phyloP scores from a whole-genome alignment of 1,140 invertebrate genomes.

The Drosophila grimshawi region DNA sequence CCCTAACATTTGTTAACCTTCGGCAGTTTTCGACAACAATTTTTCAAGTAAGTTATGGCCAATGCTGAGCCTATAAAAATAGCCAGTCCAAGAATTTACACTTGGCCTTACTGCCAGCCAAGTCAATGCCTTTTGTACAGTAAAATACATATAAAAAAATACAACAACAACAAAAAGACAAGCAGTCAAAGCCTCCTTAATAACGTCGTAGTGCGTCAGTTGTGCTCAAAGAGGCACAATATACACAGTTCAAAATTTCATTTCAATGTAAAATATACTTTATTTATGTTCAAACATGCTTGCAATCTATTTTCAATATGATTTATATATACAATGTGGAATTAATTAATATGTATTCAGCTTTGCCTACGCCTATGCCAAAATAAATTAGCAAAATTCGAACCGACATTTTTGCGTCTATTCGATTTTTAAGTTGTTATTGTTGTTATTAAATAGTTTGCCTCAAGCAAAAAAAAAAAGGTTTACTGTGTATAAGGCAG shows the following conservation, averaged over 20 bases:
- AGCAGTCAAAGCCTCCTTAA: constrained; percentile 49
- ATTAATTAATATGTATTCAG: too few species aligned
- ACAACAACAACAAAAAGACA: background rate
- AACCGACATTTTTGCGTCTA: too few species aligned
- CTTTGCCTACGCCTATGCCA: too few species aligned
- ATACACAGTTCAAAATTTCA: constrained; percentile 8
- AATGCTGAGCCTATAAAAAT: constrained; percentile 36
- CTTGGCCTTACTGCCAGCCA: constrained; percentile 4
- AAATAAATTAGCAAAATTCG: too few species aligned
- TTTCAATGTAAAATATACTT: too few species aligned
- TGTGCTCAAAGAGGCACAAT: constrained; percentile 51
- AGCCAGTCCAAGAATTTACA: constrained; percentile 24
- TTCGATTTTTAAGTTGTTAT: too few species aligned
- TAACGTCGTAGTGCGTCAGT: constrained; percentile 57
- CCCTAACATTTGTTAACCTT: constrained; percentile 50
- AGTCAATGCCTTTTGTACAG: constrained; percentile 36
- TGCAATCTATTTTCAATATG: too few species aligned
- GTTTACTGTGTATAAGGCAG: constrained; percentile 5
- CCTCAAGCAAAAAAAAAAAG: background rate
- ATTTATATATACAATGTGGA: too few species aligned
- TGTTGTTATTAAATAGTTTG: too few species aligned
- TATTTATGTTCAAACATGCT: too few species aligned
- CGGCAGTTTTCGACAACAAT: constrained; percentile 42
- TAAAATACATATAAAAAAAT: constrained; percentile 32
- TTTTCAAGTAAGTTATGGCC: constrained; percentile 61